phyloP scores from a whole-genome alignment of 2,797 vertebrate genomes.

The Neostethus bicornis region DNA sequence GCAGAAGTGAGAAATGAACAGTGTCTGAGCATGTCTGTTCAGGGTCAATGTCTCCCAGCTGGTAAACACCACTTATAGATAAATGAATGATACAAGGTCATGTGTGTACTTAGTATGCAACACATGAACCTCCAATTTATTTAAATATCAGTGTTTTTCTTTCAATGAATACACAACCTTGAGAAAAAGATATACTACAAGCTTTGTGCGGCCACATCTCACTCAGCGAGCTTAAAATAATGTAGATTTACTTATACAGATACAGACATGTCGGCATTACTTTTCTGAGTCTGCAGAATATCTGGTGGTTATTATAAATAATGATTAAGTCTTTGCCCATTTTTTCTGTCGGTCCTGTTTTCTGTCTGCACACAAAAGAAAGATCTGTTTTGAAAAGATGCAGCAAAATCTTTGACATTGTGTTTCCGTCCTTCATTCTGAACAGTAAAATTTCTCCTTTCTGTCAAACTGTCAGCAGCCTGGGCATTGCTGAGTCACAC shows the following conservation, averaged over 20 bases:
- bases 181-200: conserved; percentile 11
- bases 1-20: conserved; percentile 18
- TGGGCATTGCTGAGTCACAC: conserved; percentile 46
- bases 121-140: conserved; percentile 21
- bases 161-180: conserved; percentile 8
- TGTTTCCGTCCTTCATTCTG: conserved; percentile 22
- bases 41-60: conserved; percentile 33
- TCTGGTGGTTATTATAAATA: background rate
- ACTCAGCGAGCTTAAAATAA: background rate
- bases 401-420: conserved; percentile 10
- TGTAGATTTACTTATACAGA: conserved; percentile 3
- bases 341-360: background rate
- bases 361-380: background rate
- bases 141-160: conserved; percentile 12
- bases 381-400: background rate
- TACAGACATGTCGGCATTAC: background rate
- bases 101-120: conserved; percentile 41
- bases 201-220: conserved; percentile 6
- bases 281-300: background rate
- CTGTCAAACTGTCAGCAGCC: background rate
- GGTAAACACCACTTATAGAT: conserved; percentile 29
- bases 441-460: conserved; percentile 15
- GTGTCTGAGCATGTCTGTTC: conserved; percentile 29
- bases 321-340: background rate
- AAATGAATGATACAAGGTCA: conserved; percentile 48